Conservation (phyloP, 2,113 vertebrate species). For the Prolemur simus region DNA sequence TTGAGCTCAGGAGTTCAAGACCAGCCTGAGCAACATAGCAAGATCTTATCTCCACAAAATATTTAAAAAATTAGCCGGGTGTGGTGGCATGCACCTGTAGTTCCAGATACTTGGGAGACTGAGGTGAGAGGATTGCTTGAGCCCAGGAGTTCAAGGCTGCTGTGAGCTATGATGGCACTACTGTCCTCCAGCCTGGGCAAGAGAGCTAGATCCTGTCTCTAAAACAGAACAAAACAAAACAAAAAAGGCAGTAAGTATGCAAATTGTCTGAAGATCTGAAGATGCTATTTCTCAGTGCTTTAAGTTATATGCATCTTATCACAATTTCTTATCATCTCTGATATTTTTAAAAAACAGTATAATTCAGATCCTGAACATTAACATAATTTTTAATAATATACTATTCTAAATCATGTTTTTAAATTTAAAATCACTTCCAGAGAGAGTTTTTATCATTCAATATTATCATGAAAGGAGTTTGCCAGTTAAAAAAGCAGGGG, state of each 20-base stretch:
- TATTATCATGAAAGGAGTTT: background rate
- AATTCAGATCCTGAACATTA: background rate
- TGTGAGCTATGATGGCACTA: too few species aligned
- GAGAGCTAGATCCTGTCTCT: too few species aligned
- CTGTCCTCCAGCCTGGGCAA: too few species aligned
- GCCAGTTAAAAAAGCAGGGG: background rate
- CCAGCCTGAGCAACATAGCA: too few species aligned
- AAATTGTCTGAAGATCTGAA: background rate
- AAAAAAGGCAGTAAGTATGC: background rate
- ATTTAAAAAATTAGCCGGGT: too few species aligned
- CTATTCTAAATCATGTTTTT: background rate
- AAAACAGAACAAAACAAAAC: too few species aligned
- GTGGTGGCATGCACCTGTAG: too few species aligned
- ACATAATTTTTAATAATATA: background rate
- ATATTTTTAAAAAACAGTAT: background rate
- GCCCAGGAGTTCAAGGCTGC: too few species aligned
- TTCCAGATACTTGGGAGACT: too few species aligned
- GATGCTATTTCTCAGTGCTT: background rate
- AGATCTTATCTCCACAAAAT: too few species aligned
- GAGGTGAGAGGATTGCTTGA: too few species aligned
- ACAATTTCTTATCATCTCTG: background rate
- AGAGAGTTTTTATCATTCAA: background rate
- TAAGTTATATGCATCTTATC: background rate
- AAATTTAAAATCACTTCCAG: background rate
- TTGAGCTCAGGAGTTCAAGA: too few species aligned